phyloP scores from a whole-genome alignment of 2,113 vertebrate genomes.

The Corythornis cristatus region DNA sequence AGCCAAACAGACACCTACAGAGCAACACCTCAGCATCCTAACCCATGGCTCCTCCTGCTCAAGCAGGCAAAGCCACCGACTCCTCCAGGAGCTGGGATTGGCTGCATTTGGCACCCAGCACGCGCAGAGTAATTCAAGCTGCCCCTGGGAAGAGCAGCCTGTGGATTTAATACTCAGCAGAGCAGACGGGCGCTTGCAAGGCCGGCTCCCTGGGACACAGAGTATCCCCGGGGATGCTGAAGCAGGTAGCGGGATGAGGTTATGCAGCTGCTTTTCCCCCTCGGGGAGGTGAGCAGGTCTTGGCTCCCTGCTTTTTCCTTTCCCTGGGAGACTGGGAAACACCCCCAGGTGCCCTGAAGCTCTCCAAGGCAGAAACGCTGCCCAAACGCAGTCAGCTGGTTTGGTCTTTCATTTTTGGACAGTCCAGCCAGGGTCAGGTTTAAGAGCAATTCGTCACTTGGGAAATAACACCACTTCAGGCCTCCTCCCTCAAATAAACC shows the following conservation, averaged over 20 bases:
- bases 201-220: background rate
- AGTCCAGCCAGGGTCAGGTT: background rate
- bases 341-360: background rate
- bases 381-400: background rate
- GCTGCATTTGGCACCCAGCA: background rate
- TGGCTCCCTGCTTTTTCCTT: background rate
- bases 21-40: background rate
- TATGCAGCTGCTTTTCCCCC: background rate
- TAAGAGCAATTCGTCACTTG: background rate
- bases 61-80: background rate
- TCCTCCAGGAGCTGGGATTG: rapidly evolving
- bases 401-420: background rate
- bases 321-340: background rate
- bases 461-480: constrained; percentile 43
- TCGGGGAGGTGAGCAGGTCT: rapidly evolving
- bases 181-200: background rate
- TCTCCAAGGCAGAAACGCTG: background rate
- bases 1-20: background rate
- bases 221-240: rapidly evolving
- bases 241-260: background rate
- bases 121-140: background rate
- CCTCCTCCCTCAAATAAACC: constrained; percentile 62
- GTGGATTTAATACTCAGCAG: background rate
- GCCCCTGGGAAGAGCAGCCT: background rate
- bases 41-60: rapidly evolving